Evolutionary conservation across 2,888 invertebrate species (phyloP).

Genomic region (Mythimna pallens): DNA sequence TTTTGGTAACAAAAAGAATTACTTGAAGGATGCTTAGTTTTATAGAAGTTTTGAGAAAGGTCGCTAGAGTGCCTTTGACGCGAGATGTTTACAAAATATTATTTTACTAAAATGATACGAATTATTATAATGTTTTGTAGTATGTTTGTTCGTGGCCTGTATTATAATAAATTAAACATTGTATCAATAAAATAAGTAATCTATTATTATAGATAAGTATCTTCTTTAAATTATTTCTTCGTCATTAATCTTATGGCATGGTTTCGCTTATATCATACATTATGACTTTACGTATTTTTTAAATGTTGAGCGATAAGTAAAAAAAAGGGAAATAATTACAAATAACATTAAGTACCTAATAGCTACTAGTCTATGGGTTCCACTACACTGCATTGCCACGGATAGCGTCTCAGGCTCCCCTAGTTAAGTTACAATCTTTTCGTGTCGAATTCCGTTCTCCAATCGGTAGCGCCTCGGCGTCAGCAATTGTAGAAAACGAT

Average conservation of each 20-base stretch:
- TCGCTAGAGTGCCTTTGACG: slow-evolving; percentile 51
- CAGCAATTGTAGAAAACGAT: too few species aligned
- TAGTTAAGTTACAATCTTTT: too few species aligned
- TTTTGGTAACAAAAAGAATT: slow-evolving; percentile 43
- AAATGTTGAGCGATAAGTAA: background rate
- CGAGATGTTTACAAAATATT: background rate
- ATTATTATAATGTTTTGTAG: too few species aligned
- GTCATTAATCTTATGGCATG: too few species aligned
- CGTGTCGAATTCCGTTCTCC: too few species aligned
- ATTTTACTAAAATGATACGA: background rate
- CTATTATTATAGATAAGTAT: background rate
- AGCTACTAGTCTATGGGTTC: background rate
- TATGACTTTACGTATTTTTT: background rate
- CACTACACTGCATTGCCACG: background rate
- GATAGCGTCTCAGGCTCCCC: too few species aligned
- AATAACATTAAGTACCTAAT: background rate
- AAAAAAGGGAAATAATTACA: background rate
- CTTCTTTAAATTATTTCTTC: background rate
- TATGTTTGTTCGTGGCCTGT: slow-evolving; percentile 1
- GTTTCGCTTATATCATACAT: background rate
- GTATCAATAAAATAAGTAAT: background rate
- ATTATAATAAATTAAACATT: background rate
- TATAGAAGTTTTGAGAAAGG: slow-evolving; percentile 40
- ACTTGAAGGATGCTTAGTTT: slow-evolving; percentile 30
- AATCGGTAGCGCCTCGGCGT: too few species aligned